These are phyloP conservation scores for Oreochromis mossambicus DNA, from an alignment of 2,797 vertebrate species.

Conservation along the genomic window DNA sequence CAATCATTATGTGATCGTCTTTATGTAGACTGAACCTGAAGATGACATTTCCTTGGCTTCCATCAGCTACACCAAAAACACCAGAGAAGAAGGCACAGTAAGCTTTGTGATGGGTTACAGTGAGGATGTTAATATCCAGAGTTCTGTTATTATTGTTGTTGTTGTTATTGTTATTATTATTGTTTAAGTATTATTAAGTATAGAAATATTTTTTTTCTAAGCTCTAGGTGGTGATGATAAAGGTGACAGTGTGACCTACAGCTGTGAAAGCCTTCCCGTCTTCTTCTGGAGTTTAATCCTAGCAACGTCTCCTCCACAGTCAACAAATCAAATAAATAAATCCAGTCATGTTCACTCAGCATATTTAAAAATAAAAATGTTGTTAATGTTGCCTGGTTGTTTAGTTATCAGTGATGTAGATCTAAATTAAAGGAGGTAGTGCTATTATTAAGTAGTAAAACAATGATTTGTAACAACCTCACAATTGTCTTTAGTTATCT, in stretches of 20 bases:
- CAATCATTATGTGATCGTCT: neutral
- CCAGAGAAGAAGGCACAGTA: neutral
- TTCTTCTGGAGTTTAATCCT: no score
- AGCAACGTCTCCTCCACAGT: neutral
- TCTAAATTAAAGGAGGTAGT: neutral
- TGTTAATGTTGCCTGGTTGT: neutral
- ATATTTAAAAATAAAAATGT: neutral
- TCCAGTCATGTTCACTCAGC: neutral
- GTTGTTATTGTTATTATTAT: neutral
- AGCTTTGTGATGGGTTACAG: neutral
- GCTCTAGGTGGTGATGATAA: neutral
- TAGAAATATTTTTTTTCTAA: neutral
- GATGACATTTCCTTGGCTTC: neutral
- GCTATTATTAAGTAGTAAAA: neutral
- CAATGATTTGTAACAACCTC: neutral
- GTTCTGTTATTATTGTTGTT: neutral
- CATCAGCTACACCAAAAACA: neutral
- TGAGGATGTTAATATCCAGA: neutral
- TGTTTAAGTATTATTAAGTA: neutral
- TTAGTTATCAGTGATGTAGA: rapidly evolving
- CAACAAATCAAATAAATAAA: neutral
- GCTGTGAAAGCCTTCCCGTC: neutral
- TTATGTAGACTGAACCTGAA: neutral
- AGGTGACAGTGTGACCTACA: rapidly evolving
- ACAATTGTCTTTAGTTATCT: neutral